These are phyloP conservation scores for Cactoblastis cactorum DNA, from an alignment of 2,888 invertebrate species.

Conservation along the genomic window DNA sequence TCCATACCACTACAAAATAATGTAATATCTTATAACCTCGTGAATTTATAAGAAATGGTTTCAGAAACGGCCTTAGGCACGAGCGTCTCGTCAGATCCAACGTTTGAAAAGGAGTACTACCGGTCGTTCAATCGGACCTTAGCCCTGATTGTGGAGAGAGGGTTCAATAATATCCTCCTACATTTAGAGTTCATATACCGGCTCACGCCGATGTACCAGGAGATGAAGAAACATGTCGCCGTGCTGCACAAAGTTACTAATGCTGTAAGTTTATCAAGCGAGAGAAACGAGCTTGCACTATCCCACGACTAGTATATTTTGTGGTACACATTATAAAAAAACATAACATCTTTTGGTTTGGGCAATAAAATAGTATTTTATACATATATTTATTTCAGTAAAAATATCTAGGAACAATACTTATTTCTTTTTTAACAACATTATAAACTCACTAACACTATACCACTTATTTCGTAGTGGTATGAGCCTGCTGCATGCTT, in stretches of 20 bases:
- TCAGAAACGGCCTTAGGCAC: conserved; percentile 6
- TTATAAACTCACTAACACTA: no score
- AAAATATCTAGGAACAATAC: no score
- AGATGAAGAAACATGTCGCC: background rate
- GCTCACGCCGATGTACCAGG: background rate
- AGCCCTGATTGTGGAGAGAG: background rate
- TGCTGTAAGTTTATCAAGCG: conserved; percentile 14
- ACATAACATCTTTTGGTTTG: no score
- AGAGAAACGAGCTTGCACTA: no score
- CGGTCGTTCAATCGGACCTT: conserved; percentile 1
- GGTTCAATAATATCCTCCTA: background rate
- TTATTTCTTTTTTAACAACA: no score
- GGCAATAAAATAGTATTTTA: no score
- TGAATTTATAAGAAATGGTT: background rate
- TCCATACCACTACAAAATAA: no score
- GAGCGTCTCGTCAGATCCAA: conserved; percentile 18
- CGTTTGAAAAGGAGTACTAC: conserved; percentile 20
- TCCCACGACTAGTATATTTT: no score
- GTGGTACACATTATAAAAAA: background rate
- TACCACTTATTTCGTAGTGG: no score
- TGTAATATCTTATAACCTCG: no score
- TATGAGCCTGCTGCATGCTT: no score
- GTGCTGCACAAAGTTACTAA: conserved; percentile 4
- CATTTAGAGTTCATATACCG: conserved; percentile 5
- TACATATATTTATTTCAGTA: no score